These are phyloP conservation scores for Tridacna crocea DNA, from an alignment of 2,888 invertebrate genomes.

Conservation along the genomic window DNA sequence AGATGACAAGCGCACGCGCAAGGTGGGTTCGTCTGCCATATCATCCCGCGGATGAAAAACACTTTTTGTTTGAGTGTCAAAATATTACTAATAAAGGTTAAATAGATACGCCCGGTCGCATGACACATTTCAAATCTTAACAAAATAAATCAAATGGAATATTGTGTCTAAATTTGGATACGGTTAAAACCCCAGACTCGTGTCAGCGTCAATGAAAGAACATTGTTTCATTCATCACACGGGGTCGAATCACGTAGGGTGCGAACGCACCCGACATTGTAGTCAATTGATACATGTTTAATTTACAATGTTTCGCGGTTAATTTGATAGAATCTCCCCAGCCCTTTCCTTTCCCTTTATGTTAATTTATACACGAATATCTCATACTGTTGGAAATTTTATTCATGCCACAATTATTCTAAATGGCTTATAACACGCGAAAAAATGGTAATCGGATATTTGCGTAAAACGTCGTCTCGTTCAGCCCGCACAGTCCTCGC, in stretches of 20 bases:
- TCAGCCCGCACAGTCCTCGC: too few relatives aligned
- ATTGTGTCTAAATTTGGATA: conserved; percentile 21
- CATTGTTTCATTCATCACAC: conserved; percentile 14
- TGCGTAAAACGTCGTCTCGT: too few relatives aligned
- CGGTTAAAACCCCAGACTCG: conserved; percentile 7
- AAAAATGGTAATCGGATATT: too few relatives aligned
- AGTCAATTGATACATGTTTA: conserved; percentile 14
- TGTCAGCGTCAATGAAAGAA: not conserved
- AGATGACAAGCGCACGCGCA: conserved; percentile 22
- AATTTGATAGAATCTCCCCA: conserved; percentile 17
- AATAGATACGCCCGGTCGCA: conserved; percentile 20
- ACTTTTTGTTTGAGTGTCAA: conserved; percentile 27
- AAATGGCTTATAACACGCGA: too few relatives aligned
- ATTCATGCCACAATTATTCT: too few relatives aligned
- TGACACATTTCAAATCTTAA: conserved; percentile 25
- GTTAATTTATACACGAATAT: not conserved
- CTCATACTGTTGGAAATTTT: too few relatives aligned
- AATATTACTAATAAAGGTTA: conserved; percentile 27
- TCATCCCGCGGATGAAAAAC: conserved; percentile 15
- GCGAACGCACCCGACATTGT: conserved; percentile 19
- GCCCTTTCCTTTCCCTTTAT: not conserved
- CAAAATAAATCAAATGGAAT: conserved; percentile 27
- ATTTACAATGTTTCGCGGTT: conserved; percentile 29
- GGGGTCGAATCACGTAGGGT: conserved; percentile 21
- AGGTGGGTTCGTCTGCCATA: not conserved